Percentiles rank a stretch among this genome's conserved stretches.
phyloP scores from a whole-genome alignment of 2,797 vertebrate species.

The Cheirogaleus major region DNA sequence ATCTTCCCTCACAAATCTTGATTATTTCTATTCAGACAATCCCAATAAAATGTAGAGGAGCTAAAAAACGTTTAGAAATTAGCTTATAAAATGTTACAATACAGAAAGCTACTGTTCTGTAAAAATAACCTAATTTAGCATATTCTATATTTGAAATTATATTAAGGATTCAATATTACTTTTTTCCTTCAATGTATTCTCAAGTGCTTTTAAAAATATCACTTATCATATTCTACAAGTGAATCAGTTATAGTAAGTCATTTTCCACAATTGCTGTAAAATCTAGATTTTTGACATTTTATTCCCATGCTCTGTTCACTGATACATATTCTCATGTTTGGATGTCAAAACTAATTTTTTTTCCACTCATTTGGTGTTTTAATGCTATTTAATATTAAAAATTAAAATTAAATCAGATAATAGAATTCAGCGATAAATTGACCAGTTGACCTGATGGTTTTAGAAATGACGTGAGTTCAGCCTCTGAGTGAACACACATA shows the following conservation, averaged over 20 bases:
- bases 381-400: not conserved
- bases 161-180: not conserved
- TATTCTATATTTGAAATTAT: not conserved
- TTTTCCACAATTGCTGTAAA: not conserved
- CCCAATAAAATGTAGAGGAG: no score
- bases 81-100: not conserved
- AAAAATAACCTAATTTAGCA: not conserved
- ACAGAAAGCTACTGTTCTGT: rapidly evolving
- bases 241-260: not conserved
- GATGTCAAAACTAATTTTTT: not conserved
- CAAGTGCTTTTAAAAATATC: not conserved
- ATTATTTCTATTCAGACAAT: not conserved
- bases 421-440: rapidly evolving
- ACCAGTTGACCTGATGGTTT: no score
- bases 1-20: not conserved
- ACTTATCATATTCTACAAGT: not conserved
- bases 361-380: not conserved
- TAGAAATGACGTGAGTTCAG: not conserved
- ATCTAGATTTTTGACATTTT: not conserved
- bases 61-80: not conserved
- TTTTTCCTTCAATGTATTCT: not conserved
- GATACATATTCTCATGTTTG: not conserved
- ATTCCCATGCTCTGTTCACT: rapidly evolving
- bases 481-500: rapidly evolving
- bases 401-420: not conserved